These are phyloP conservation scores for Thymelicus acteon DNA, from an alignment of 2,888 invertebrate species.

Conservation along the genomic window DNA sequence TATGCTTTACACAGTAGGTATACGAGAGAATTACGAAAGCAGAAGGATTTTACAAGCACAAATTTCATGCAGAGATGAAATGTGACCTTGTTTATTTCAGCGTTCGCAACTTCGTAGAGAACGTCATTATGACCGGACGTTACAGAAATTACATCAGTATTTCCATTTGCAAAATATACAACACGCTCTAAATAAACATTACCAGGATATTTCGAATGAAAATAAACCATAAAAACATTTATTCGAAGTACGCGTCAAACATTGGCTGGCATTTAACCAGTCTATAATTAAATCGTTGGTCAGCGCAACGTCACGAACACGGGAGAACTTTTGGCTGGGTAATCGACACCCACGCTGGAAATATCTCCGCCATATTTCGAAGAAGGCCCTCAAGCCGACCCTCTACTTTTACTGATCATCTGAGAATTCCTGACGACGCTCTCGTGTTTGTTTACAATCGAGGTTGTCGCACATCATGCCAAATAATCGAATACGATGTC, in stretches of 20 bases:
- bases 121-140: conserved; percentile 26
- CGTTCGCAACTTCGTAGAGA: conserved; percentile 17
- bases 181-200: conserved; percentile 43
- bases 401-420: conserved; percentile 23
- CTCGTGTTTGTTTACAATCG: conserved; percentile 44
- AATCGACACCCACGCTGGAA: conserved; percentile 64
- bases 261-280: conserved; percentile 75
- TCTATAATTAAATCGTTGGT: conserved; percentile 72
- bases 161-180: conserved; percentile 19
- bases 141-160: conserved; percentile 13
- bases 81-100: conserved; percentile 25
- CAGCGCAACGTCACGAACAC: conserved; percentile 58
- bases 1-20: no score
- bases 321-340: conserved; percentile 63
- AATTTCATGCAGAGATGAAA: conserved; percentile 1
- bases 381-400: conserved; percentile 26
- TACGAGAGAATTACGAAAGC: background rate
- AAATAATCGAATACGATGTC: conserved; percentile 56
- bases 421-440: conserved; percentile 5
- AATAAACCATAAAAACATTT: conserved; percentile 68
- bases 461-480: conserved; percentile 55
- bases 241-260: conserved; percentile 63
- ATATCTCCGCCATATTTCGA: conserved; percentile 45
- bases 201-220: conserved; percentile 52
- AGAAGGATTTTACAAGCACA: background rate